Percentiles rank a stretch among this genome's conserved stretches.
Evolutionary conservation across 2,113 vertebrate genomes (phyloP).

Genomic region (Harpagus bidentatus): DNA sequence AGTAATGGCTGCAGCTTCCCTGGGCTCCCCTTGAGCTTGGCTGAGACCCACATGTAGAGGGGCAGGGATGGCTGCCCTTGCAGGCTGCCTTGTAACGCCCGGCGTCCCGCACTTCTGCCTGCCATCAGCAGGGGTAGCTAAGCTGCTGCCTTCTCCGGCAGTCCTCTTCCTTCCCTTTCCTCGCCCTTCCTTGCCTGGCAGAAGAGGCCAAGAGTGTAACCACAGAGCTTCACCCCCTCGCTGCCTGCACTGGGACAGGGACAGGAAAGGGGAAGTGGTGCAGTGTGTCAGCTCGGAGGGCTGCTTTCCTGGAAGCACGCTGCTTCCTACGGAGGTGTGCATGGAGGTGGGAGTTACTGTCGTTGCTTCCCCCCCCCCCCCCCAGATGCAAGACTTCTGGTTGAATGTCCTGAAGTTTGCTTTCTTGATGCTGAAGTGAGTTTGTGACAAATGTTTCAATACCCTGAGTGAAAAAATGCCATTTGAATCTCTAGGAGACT

Average conservation of each 20-base stretch:
- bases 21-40: background rate
- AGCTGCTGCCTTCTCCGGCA: background rate
- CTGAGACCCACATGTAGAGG: background rate
- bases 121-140: conserved; percentile 7
- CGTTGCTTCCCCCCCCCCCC: no score
- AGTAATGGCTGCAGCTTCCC: background rate
- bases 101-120: background rate
- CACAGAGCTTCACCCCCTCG: background rate
- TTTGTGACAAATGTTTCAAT: background rate
- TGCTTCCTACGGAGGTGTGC: background rate
- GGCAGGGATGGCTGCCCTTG: background rate
- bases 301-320: background rate
- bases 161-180: background rate
- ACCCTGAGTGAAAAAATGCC: background rate
- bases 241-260: background rate
- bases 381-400: background rate
- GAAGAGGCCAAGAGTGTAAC: background rate
- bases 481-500: background rate
- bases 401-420: background rate
- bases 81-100: accelerated
- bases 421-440: background rate
- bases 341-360: background rate
- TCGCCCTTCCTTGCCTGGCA: background rate
- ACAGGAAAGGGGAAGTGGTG: conserved; percentile 11
- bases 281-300: background rate